phyloP scores from a whole-genome alignment of 1,140 invertebrate species.

The Zaprionus capensis region DNA sequence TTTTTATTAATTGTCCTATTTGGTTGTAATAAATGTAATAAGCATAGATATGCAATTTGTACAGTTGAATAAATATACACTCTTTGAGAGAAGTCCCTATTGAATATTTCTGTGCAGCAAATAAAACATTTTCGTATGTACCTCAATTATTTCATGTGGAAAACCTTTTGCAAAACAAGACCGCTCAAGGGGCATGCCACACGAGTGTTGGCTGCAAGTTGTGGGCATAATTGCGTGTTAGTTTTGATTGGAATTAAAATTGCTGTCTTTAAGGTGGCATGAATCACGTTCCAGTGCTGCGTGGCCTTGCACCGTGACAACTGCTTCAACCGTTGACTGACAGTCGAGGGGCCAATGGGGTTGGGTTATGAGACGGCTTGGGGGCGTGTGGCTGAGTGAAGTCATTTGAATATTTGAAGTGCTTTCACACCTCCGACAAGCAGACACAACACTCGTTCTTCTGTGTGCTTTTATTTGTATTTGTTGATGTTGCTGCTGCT shows the following conservation, averaged over 20 bases:
- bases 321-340: conserved; percentile 4
- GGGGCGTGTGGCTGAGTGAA: background rate
- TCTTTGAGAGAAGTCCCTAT: too few relatives aligned
- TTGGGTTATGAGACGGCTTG: too few relatives aligned
- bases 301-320: conserved; percentile 42
- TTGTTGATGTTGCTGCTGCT: conserved; percentile 39
- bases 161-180: background rate
- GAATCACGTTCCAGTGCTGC: conserved; percentile 17
- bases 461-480: conserved; percentile 7
- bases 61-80: too few relatives aligned
- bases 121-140: background rate
- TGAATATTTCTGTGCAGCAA: background rate
- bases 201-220: background rate
- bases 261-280: conserved; percentile 23
- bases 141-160: background rate
- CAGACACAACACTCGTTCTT: conserved; percentile 28
- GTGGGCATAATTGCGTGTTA: conserved; percentile 1
- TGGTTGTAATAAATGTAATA: too few relatives aligned
- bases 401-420: conserved; percentile 78
- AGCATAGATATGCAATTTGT: too few relatives aligned
- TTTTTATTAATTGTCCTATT: too few relatives aligned
- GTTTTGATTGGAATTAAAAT: conserved; percentile 69
- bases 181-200: background rate
- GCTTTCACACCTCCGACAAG: conserved; percentile 69
- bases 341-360: background rate